Conservation (phyloP, 2,113 vertebrate genomes). For the Miniopterus natalensis region DNA sequence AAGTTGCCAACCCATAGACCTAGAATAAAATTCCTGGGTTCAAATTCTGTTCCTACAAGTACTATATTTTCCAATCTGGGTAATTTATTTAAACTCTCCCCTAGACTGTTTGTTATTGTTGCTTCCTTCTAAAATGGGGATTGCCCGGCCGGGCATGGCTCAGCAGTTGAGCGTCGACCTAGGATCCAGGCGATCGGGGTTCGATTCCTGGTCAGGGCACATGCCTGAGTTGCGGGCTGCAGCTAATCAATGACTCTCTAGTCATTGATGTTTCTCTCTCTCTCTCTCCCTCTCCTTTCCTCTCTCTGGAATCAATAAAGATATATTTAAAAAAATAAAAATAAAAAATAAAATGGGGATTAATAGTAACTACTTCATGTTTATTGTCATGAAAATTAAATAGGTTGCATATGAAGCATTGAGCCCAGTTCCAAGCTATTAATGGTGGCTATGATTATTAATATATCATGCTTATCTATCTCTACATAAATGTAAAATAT, state of each 20-base stretch:
- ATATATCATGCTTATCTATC: not conserved
- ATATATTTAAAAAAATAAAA: too few relatives aligned
- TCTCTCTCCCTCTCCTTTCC: too few relatives aligned
- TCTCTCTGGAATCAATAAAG: too few relatives aligned
- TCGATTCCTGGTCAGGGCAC: too few relatives aligned
- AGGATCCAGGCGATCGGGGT: too few relatives aligned
- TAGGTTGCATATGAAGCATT: not conserved
- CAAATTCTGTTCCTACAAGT: not conserved
- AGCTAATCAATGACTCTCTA: too few relatives aligned
- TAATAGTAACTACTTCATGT: not conserved
- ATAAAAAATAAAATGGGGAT: too few relatives aligned
- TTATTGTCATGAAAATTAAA: conserved; percentile 39
- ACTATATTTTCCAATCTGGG: not conserved
- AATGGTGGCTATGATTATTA: not conserved
- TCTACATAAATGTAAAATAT: not conserved
- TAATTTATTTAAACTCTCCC: not conserved
- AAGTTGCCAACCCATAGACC: not conserved
- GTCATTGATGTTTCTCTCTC: too few relatives aligned
- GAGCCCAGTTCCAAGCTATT: not conserved
- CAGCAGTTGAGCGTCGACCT: too few relatives aligned
- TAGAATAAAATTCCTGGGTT: not conserved
- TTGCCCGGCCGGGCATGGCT: not conserved
- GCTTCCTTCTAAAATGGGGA: not conserved
- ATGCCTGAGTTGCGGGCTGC: too few relatives aligned
- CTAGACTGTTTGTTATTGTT: not conserved